Evolutionary conservation across 1,140 invertebrate species (phyloP).

Genomic region (Trichonephila clavipes): DNA sequence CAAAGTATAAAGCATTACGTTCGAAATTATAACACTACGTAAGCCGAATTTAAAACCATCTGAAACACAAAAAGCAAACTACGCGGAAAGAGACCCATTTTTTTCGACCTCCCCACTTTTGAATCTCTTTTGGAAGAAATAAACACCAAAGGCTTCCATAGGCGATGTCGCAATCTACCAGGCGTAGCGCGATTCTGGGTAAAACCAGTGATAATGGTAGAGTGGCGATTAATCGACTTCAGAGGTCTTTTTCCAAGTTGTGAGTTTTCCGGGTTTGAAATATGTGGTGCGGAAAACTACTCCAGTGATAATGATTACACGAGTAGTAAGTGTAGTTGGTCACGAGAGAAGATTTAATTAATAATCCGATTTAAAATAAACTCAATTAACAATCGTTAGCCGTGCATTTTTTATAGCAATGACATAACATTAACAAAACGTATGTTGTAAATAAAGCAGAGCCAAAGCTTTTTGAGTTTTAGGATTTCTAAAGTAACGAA

Average conservation of each 20-base stretch:
- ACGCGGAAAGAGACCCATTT: conserved; percentile 32
- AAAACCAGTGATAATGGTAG: not conserved
- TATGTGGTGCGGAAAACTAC: conserved; percentile 30
- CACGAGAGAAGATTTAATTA: not conserved
- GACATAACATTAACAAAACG: no score
- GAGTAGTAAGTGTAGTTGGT: not conserved
- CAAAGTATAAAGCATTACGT: not conserved
- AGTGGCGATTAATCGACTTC: conserved; percentile 7
- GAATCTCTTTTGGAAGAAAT: not conserved
- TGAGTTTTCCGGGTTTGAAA: conserved; percentile 15
- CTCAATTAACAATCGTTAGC: no score
- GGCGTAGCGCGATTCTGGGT: conserved; percentile 40
- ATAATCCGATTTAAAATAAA: not conserved
- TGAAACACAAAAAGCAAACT: conserved; percentile 32
- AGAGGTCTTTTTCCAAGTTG: conserved; percentile 9
- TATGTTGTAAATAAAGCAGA: no score
- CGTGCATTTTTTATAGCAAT: no score
- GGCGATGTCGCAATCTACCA: conserved; percentile 26
- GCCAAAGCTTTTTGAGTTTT: no score
- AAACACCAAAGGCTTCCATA: not conserved
- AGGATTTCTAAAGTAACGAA: no score
- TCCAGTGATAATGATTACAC: not conserved
- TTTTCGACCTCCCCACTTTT: not conserved
- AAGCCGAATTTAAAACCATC: conserved; percentile 11
- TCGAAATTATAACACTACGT: not conserved